Evolutionary conservation across 2,888 invertebrate genomes (phyloP).

Genomic region (Metopia argyrocephala): DNA sequence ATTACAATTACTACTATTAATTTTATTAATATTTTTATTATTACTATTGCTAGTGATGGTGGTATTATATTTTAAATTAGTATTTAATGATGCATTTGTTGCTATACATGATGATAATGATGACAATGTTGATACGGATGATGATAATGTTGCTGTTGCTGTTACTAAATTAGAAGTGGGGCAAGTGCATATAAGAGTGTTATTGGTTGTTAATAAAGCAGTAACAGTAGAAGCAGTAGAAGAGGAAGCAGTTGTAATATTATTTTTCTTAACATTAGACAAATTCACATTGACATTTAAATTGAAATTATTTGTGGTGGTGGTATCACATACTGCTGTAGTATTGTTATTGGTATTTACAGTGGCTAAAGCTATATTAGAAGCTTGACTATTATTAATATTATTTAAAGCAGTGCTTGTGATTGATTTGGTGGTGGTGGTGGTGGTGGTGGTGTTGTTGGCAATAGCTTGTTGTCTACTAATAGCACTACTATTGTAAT

Average conservation of each 20-base stretch:
- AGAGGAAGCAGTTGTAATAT: slow-evolving; percentile 29
- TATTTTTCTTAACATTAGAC: slow-evolving; percentile 44
- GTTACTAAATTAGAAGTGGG: slow-evolving; percentile 66
- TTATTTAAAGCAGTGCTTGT: slow-evolving; percentile 41
- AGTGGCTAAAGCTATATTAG: slow-evolving; percentile 41
- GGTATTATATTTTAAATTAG: slow-evolving; percentile 36
- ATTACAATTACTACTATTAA: slow-evolving; percentile 20
- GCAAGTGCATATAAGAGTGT: slow-evolving; percentile 73
- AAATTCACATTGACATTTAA: slow-evolving; percentile 53
- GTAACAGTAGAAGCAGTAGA: slow-evolving; percentile 57
- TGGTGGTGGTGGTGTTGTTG: slow-evolving; percentile 42
- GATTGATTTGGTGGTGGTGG: slow-evolving; percentile 45
- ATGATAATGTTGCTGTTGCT: slow-evolving; percentile 59
- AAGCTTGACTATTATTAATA: slow-evolving; percentile 53
- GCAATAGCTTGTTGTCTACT: slow-evolving; percentile 39
- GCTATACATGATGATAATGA: slow-evolving; percentile 62
- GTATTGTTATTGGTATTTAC: slow-evolving; percentile 19
- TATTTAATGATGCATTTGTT: slow-evolving; percentile 63
- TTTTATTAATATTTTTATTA: neutral
- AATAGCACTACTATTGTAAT: slow-evolving; percentile 8
- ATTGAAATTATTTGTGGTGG: slow-evolving; percentile 58
- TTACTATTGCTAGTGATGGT: slow-evolving; percentile 37
- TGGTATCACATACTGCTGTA: neutral
- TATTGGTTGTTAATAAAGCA: slow-evolving; percentile 60
- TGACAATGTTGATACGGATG: slow-evolving; percentile 61